phyloP scores from a whole-genome alignment of 2,113 vertebrate species.

The Ahaetulla prasina region DNA sequence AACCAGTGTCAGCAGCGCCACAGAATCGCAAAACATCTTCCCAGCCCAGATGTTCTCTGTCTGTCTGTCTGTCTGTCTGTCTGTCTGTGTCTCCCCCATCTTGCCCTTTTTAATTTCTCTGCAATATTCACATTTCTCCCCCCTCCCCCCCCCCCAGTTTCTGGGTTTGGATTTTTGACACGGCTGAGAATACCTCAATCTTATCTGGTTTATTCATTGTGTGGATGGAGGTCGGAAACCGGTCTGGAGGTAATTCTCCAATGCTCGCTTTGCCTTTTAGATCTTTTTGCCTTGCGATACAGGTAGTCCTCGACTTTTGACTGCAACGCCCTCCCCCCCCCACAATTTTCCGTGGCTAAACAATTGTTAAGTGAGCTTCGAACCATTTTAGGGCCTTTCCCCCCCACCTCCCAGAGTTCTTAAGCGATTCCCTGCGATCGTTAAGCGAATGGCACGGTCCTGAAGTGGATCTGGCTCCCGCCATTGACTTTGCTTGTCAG shows the following conservation, averaged over 20 bases:
- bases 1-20: not conserved
- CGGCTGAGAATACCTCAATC: not conserved
- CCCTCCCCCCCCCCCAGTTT: accelerated
- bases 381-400: too few species aligned
- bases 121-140: not conserved
- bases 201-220: not conserved
- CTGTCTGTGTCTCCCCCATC: not conserved
- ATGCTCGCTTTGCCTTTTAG: not conserved
- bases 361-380: too few species aligned
- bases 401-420: too few species aligned
- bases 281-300: not conserved
- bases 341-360: too few species aligned
- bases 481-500: too few species aligned
- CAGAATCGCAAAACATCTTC: not conserved
- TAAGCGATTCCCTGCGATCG: too few species aligned
- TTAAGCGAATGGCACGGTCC: too few species aligned
- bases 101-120: not conserved
- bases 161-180: not conserved
- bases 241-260: not conserved
- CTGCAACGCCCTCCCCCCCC: too few species aligned
- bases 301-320: too few species aligned
- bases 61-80: not conserved
- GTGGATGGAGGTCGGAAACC: not conserved
- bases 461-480: too few species aligned
- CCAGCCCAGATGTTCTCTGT: not conserved